Evolutionary conservation across 2,113 vertebrate genomes (phyloP), one percentile per base, ranked within the genome.

Genomic region (Cebus imitator): DNA sequence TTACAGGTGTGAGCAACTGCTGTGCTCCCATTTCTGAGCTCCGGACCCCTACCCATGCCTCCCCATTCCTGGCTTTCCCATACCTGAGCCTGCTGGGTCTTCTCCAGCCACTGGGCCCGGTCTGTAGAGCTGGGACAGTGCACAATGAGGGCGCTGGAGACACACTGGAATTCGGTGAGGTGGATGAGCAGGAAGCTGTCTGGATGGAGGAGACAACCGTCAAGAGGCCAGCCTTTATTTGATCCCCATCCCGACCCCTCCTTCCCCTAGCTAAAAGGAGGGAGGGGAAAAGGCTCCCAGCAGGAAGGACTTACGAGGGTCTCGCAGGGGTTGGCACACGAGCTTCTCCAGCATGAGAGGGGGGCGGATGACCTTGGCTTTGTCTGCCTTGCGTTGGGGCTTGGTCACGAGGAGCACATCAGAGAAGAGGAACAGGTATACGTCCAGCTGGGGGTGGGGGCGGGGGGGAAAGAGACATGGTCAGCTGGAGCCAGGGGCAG

Each of bases 341-440:
- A 98, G 98, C 97, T 98, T 99, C 96, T 99, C 99, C 70, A 99
- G 97, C 94, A 99, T 97, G 95, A 99, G 96, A 7, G 99, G 99
- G 64, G 99, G 99, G 0, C 98, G 99, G 68, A 99, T 98, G 58
- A 99, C 98, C 95, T 99, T 99, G 96, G 98, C 98, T 68, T 97
- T 98, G 91, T 99, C 99, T 0, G 96, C 97, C 98, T 98, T 99
- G 97, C 99, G 99, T n/a, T 98, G 99, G 43, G 97, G 96, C 98
- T 99, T 99, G 87, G 99, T 99, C 92, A 99, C 95, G 68, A 99
- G 98, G 52, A 99, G 98, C 35, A 99, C 98, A 12, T 99, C 99
- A 2, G 99, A 99, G 98, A 99, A 99, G 52, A 99, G 99, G 86
- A 99, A 98, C 76, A 99, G 98, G 96, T 99, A 97, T 58, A 98